Evolutionary conservation across 2,888 invertebrate genomes (phyloP), one percentile per base, ranked within the genome.

Genomic region (Mythimna albipuncta): DNA sequence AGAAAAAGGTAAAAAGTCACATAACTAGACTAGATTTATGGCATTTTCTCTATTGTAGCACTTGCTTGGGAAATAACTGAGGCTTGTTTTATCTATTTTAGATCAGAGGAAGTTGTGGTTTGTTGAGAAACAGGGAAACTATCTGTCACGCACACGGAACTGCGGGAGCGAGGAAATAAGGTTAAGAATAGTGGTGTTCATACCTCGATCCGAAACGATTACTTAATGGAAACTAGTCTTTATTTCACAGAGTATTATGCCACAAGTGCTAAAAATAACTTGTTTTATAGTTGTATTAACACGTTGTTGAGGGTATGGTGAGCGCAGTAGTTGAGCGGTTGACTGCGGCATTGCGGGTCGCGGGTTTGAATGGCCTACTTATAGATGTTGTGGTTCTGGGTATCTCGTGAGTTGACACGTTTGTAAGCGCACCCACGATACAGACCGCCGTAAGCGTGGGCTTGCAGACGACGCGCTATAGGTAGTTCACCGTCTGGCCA

Each of bases 21-120:
- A 44, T 21, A 9, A 9, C 35, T 52, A 44, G 41, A 2, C 10
- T 21, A 64, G 38, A 69, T 76, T 67, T 69, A 85, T 75, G 59
- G 64, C 16, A 59, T 81, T 85, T 84, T 83, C 85, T 66, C 85
- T 35, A 84, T 84, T 84, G 84, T 84, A 71, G 21, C n/a, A 50
- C 32, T 41, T 13, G 61, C 81, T 75, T 85, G 83, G 74, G 84
- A 84, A 84, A 69, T 47, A 63, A 58, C 26, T 44, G 32, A 41
- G 58, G 19, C 47, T 64, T 47, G 67, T 68, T 59, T 76, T 82
- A 85, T 84, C 75, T 80, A 38, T 47, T 35, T 16, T 41, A n/a
- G 63, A 84, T 83, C 81, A 58, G 54, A 59, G 70, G 82, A 72
- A 65, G 52, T 71, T 32, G 38, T 41, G 50, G 47, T 1, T 47